These are phyloP conservation scores for Thunnus thynnus DNA, from an alignment of 2,113 vertebrate genomes.

Conservation along the genomic window DNA sequence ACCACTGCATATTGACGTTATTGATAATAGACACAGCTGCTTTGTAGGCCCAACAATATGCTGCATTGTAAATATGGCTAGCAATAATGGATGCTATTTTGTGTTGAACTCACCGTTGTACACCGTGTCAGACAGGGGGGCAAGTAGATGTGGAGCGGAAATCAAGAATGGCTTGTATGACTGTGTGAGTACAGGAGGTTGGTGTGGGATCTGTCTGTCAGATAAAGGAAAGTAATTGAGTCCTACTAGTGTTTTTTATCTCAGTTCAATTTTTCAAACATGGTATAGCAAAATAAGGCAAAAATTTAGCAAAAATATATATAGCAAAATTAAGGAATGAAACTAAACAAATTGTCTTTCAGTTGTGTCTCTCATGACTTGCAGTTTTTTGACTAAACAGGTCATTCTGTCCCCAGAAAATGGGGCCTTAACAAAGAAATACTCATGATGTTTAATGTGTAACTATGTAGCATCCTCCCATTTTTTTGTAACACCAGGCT, in stretches of 20 bases:
- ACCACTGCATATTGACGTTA: conserved; percentile 64
- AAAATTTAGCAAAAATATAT: too few species aligned
- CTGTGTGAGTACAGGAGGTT: background rate
- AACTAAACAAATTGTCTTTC: background rate
- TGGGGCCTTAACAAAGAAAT: conserved; percentile 15
- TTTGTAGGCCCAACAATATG: conserved; percentile 40
- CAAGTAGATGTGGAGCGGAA: background rate
- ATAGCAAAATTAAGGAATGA: background rate
- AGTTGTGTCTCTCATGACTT: background rate
- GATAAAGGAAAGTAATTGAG: conserved; percentile 9
- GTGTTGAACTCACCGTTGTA: conserved; percentile 14
- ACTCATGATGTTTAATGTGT: conserved; percentile 34
- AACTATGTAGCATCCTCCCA: background rate
- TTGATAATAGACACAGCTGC: conserved; percentile 55
- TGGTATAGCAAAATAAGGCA: background rate
- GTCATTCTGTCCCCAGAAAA: conserved; percentile 8
- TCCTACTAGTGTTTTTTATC: background rate
- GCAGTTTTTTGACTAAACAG: conserved; percentile 8
- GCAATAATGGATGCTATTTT: conserved; percentile 33
- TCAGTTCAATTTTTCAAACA: background rate
- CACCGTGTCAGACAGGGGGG: background rate
- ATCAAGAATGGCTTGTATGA: background rate
- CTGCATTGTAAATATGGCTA: conserved; percentile 33
- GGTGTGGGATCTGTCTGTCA: conserved; percentile 11
- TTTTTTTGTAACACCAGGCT: background rate